A percentile compares a stretch with the other conserved stretches of the same genome.
Conservation (phyloP, 2,797 vertebrate genomes). For the Bradypodion ventrale region DNA sequence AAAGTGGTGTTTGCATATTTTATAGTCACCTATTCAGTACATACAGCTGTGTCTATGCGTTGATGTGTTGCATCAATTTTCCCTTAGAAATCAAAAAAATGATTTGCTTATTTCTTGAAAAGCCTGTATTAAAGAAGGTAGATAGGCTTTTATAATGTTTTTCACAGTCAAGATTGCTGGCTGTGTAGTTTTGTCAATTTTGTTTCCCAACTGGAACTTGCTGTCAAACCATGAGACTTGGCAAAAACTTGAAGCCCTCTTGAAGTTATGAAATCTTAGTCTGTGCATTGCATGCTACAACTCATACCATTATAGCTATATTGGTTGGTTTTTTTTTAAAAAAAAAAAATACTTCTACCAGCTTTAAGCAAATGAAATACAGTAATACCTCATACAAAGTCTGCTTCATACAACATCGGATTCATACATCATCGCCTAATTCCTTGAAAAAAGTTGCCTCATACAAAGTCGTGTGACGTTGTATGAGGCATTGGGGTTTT, state of each 20-base stretch:
- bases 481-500: too few relatives aligned
- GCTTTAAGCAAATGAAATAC: slow-evolving; percentile 34
- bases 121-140: not conserved
- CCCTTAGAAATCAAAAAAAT: not conserved
- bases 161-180: slow-evolving; percentile 10
- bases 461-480: too few relatives aligned
- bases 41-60: not conserved
- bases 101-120: slow-evolving; percentile 2
- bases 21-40: not conserved
- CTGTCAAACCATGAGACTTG: slow-evolving; percentile 43
- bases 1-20: not conserved
- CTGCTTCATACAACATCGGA: too few relatives aligned
- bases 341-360: slow-evolving; percentile 9
- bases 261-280: slow-evolving; percentile 21
- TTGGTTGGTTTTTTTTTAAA: too few relatives aligned
- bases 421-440: too few relatives aligned
- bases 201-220: slow-evolving; percentile 35
- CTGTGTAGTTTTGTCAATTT: slow-evolving; percentile 12
- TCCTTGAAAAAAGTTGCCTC: too few relatives aligned
- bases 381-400: too few relatives aligned
- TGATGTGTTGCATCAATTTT: not conserved
- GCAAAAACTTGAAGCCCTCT: slow-evolving; percentile 31
- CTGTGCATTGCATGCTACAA: slow-evolving; percentile 28
- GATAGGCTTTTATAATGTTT: slow-evolving; percentile 30
- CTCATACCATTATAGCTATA: not conserved